These are phyloP conservation scores for Hydropsyche betteni DNA, from an alignment of 2,888 invertebrate genomes.

Conservation along the genomic window DNA sequence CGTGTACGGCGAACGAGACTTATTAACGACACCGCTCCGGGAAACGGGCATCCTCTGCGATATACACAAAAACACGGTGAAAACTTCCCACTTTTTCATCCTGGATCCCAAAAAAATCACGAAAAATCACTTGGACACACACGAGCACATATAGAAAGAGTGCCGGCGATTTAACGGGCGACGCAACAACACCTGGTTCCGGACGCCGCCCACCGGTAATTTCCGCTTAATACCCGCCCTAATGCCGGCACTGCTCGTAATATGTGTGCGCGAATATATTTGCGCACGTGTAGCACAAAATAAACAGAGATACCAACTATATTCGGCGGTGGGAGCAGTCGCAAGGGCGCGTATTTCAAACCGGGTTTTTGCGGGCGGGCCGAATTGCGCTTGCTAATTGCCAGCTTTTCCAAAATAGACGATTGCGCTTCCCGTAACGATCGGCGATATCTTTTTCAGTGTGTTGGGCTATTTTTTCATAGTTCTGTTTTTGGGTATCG, in stretches of 20 bases:
- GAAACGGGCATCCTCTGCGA: no score
- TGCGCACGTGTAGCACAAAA: neutral
- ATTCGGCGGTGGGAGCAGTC: no score
- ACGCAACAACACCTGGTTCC: constrained; percentile 4
- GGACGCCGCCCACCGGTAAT: constrained; percentile 30
- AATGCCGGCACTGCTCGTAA: constrained; percentile 24
- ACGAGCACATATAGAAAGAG: neutral
- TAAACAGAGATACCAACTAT: no score
- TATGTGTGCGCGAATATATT: constrained; percentile 1
- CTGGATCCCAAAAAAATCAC: no score
- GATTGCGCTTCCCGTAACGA: neutral
- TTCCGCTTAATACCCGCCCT: constrained; percentile 37
- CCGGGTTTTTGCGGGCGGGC: constrained; percentile 7
- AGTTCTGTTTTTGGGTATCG: no score
- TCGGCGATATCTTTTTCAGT: no score
- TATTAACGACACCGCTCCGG: no score
- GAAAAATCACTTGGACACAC: no score
- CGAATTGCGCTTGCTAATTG: constrained; percentile 24
- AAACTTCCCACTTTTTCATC: no score
- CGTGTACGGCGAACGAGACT: no score
- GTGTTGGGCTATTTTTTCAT: no score
- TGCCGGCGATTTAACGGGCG: constrained; percentile 1
- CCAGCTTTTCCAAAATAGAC: neutral
- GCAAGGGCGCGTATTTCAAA: constrained; percentile 14
- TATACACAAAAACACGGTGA: no score